Base-by-base conservation (phyloP, 1,140 invertebrate genomes). In the Drosophila lacteicornis region DNA sequence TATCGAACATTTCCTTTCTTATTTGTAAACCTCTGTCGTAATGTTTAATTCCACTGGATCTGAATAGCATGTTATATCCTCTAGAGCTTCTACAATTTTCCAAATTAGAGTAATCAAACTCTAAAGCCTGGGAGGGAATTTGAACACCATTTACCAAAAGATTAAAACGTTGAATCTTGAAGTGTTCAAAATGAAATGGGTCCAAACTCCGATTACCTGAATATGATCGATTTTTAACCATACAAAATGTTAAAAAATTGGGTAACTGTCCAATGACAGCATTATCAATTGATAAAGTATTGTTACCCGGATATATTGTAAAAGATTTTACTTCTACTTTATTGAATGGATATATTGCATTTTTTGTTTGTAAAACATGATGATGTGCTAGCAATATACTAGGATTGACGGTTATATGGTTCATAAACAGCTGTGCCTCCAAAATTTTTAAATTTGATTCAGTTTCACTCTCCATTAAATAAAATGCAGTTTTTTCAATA, bases 401-500 rank as follows among this genome's bases (percentile, higher is more conserved):
- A 1, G 45, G 30, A 12, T 38, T 60, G 22, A 60, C 6, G 13
- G 45, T 61, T 40, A 61, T 17, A 12, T 49, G 19, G 4, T 61
- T 61, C 46, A 50, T 61, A 9, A 49, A 60, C 19, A 60, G 58
- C 22, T 60, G 43, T 6, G 17, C 30, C 17, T 27, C 33, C n/a
- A 61, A 40, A 50, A 61, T 61, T 3, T 61, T 50, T 27, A 50
- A 19, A 49, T n/a, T 61, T 38, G 8, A 38, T 22, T 61, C 36
- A 11, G 8, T 40, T n/a, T 40, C 33, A 4, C 11, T 40, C 49
- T 50, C 42, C 59, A 61, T 36, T 38, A 61, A 50, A 40, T 50
- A 42, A 61, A 61, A 61, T 50, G 13, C 33, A 25, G 45, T 43
- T 50, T 60, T 49, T 36, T 49, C 19, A 22, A 47, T 60, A n/a